phyloP scores from a whole-genome alignment of 2,113 vertebrate species.

The Nibea coibor region DNA sequence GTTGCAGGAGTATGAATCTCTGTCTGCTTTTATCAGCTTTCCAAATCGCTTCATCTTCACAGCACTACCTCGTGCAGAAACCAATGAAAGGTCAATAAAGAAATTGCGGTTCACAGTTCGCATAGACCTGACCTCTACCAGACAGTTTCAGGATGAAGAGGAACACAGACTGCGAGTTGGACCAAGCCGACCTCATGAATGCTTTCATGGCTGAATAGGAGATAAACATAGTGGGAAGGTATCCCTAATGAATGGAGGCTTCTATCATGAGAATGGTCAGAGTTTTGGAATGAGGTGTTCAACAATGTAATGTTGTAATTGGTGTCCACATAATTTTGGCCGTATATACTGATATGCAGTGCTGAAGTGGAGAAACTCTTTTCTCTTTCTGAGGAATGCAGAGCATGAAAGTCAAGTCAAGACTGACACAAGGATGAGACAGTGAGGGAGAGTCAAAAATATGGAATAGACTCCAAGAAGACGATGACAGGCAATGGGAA shows the following conservation, averaged over 20 bases:
- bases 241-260: too few relatives aligned
- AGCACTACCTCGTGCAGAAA: neutral
- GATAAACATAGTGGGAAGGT: neutral
- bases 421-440: constrained; percentile 13
- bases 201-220: constrained; percentile 7
- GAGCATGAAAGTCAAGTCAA: constrained; percentile 34
- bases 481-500: neutral
- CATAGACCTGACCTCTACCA: neutral
- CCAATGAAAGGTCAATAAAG: neutral
- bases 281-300: neutral
- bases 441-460: neutral
- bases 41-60: neutral
- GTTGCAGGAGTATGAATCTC: neutral
- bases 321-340: neutral
- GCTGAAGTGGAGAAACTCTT: neutral
- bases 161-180: neutral
- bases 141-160: neutral
- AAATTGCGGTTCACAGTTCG: neutral
- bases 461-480: too few relatives aligned
- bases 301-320: neutral
- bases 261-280: neutral
- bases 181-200: neutral
- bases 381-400: constrained; percentile 2
- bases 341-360: neutral
- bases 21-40: neutral